These are phyloP conservation scores for Neopelma chrysocephalum DNA, from an alignment of 2,797 vertebrate species.

Conservation along the genomic window DNA sequence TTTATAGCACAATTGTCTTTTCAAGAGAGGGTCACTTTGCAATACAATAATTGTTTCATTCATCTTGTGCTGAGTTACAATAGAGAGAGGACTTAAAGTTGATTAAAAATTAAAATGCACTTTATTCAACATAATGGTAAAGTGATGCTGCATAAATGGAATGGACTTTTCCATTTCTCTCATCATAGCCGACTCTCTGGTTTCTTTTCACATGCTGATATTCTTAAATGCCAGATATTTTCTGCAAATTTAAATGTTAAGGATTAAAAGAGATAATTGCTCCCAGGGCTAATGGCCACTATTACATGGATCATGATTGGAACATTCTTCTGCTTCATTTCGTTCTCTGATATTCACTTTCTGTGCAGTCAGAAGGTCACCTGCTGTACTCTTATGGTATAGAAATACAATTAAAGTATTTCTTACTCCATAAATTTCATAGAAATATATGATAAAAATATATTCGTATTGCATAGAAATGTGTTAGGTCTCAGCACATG, in stretches of 20 bases:
- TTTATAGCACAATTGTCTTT: conserved; percentile 25
- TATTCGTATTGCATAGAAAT: neutral
- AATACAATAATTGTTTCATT: conserved; percentile 23
- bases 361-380: neutral
- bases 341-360: neutral
- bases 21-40: conserved; percentile 22
- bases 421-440: neutral
- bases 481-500: neutral
- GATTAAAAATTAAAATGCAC: conserved; percentile 59
- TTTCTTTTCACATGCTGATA: conserved; percentile 37
- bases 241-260: conserved; percentile 31
- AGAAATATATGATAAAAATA: neutral
- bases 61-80: conserved; percentile 21
- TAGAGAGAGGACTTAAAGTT: neutral
- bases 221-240: conserved; percentile 23
- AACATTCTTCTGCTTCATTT: conserved; percentile 42
- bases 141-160: neutral
- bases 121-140: conserved; percentile 36
- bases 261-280: conserved; percentile 41
- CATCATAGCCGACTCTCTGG: neutral
- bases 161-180: conserved; percentile 18
- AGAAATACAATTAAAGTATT: neutral
- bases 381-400: neutral
- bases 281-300: neutral
- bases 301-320: conserved; percentile 17